Conservation (phyloP, 2,113 vertebrate genomes). For the Phyllostomus discolor region DNA sequence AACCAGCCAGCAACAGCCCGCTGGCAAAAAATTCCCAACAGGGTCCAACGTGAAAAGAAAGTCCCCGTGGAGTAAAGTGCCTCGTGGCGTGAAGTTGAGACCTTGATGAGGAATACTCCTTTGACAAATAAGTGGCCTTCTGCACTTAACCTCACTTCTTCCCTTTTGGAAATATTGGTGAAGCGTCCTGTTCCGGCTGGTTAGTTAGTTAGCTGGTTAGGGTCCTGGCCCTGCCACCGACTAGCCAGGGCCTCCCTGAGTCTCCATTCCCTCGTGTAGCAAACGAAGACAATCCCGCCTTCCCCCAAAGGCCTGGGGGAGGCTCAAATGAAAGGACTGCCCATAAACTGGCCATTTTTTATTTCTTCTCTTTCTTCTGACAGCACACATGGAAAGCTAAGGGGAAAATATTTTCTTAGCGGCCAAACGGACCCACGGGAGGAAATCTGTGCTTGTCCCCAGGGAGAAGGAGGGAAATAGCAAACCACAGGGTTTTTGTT, state of each 20-base stretch:
- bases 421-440: not conserved
- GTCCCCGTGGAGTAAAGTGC: slow-evolving; percentile 36
- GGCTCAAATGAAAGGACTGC: not conserved
- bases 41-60: slow-evolving; percentile 18
- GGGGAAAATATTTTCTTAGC: not conserved
- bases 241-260: not conserved
- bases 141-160: not conserved
- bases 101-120: not conserved
- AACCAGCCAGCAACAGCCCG: not conserved
- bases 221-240: not conserved
- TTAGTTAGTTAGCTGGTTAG: not conserved
- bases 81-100: not conserved
- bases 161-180: not conserved
- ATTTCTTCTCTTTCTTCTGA: not conserved
- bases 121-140: not conserved
- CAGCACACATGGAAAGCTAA: not conserved
- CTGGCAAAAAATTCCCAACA: slow-evolving; percentile 29
- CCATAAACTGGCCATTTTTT: not conserved
- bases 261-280: not conserved
- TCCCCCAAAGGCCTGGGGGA: not conserved
- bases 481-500: not conserved
- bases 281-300: not conserved
- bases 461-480: not conserved
- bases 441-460: not conserved
- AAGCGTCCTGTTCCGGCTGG: not conserved